These are phyloP conservation scores for Hystrix cristata DNA, from an alignment of 2,113 vertebrate species.

Conservation along the genomic window DNA sequence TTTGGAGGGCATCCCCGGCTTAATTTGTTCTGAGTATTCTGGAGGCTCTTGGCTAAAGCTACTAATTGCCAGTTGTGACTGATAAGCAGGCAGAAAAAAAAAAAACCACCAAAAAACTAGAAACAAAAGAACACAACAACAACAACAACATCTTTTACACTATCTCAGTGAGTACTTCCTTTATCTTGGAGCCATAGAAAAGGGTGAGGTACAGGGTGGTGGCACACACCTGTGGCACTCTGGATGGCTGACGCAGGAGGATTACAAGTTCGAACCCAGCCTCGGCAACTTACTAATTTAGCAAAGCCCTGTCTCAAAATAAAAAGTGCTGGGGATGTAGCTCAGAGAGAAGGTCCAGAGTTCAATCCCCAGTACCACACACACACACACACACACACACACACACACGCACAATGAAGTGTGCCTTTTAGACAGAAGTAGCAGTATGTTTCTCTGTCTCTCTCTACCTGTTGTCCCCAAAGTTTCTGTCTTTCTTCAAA, in stretches of 20 bases:
- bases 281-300: background rate
- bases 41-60: slow-evolving; percentile 39
- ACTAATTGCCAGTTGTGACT: background rate
- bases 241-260: background rate
- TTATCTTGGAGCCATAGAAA: background rate
- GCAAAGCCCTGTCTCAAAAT: background rate
- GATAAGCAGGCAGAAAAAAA: background rate
- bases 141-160: background rate
- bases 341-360: background rate
- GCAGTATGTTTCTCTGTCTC: background rate
- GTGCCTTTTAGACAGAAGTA: background rate
- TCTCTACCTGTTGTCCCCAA: background rate
- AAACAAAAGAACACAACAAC: no score
- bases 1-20: slow-evolving; percentile 23
- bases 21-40: background rate
- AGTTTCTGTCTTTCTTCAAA: background rate
- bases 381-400: background rate
- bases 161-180: background rate
- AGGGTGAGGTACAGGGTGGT: background rate
- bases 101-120: no score
- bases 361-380: background rate
- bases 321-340: background rate
- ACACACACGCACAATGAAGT: background rate
- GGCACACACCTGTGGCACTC: background rate
- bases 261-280: background rate